Evolutionary conservation across 2,888 invertebrate species (phyloP), one percentile per base, ranked within the genome.

Genomic region (Thymelicus acteon): DNA sequence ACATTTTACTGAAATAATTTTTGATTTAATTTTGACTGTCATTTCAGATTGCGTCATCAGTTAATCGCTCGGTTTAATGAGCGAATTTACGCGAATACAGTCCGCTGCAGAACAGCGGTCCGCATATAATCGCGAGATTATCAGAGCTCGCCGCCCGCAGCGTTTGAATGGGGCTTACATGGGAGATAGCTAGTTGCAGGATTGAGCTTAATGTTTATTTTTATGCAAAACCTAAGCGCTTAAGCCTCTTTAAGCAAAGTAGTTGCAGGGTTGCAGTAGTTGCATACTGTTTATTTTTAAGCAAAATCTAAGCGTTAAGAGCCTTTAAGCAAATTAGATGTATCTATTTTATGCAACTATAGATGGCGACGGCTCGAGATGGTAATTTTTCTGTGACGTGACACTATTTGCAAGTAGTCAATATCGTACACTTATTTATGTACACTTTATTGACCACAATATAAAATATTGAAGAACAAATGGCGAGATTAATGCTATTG

Each of bases 101-200:
- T 57, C 48, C 24, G 61, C 13, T 19, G 65, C 44, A 24, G 49
- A 52, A 60, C 40, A 60, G 48, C 49, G 67, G 49, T 49, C 60
- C 37, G 37, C 60, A 60, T 37, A 44, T 67, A 61, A 67, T 67
- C 61, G 61, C 54, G 40, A 54, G 67, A 61, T 67, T 67, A 67
- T n/a, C 39, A 40, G 67, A 48, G 60, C 60, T 49, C 31, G 58
- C 60, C n/a, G 47, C 8, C 39, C 49, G 67, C 60, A n/a, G 19
- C 13, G 19, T 40, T 54, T 54, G 54, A 54, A 54, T 24, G 12
- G n/a, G 54, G 54, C 54, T 54, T 24, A 54, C 54, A 54, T 54
- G 24, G 54, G 12, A 54, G 24, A 54, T 24, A 54, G 49, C 49
- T 15, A 49, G 54, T 12, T 24, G 8, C 12, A 54, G 54, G 54